These are phyloP conservation scores for Nematostella vectensis DNA, from an alignment of 92 coral and sea anemone species.

Conservation along the genomic window DNA sequence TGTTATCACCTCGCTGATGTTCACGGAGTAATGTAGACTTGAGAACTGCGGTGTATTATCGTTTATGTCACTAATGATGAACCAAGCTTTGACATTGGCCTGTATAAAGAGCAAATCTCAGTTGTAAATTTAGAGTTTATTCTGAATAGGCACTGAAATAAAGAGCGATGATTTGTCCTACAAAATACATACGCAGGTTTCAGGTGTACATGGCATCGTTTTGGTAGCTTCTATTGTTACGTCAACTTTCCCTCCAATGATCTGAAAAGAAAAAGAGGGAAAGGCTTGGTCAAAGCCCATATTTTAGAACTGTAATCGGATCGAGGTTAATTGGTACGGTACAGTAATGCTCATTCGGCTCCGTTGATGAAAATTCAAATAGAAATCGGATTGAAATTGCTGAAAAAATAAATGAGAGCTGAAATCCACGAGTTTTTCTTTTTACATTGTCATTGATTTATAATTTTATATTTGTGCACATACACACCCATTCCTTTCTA, in stretches of 20 bases:
- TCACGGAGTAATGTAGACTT: constrained; percentile 1
- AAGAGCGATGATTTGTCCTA: too few species aligned
- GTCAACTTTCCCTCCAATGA: not conserved
- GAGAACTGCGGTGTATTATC: constrained; percentile 14
- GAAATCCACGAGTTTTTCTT: not conserved
- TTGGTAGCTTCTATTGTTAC: not conserved
- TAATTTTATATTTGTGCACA: not conserved
- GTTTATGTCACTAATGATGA: constrained; percentile 15
- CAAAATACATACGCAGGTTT: not conserved
- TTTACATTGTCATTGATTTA: not conserved
- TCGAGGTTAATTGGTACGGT: too few species aligned
- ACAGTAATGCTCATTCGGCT: too few species aligned
- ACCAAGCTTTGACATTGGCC: constrained; percentile 2
- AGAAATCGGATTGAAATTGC: too few species aligned
- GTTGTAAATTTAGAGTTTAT: too few species aligned
- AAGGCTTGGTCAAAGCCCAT: not conserved
- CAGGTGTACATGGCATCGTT: not conserved
- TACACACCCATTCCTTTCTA: too few species aligned
- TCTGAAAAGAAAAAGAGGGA: not conserved
- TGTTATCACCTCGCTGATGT: constrained; percentile 13
- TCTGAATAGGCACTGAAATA: too few species aligned
- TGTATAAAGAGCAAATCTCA: not conserved
- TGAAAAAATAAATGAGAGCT: too few species aligned
- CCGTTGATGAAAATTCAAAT: too few species aligned
- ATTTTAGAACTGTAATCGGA: not conserved